Evolutionary conservation across 2,113 vertebrate species (phyloP).

Genomic region (Felis catus): DNA sequence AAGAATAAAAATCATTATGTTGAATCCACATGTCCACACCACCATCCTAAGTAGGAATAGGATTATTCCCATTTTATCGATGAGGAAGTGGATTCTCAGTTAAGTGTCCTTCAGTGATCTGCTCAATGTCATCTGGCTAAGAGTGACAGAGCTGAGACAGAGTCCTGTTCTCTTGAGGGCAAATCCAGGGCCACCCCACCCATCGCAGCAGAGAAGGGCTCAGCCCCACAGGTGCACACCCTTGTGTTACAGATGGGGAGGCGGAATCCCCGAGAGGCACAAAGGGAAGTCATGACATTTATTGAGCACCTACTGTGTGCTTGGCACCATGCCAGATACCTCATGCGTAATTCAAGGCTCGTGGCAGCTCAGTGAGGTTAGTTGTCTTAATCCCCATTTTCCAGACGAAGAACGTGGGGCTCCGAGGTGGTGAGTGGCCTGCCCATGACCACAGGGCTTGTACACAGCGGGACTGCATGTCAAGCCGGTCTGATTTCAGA

Average conservation of each 20-base stretch:
- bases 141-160: background rate
- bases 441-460: background rate
- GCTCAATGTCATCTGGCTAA: background rate
- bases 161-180: background rate
- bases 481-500: background rate
- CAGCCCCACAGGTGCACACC: rapidly evolving
- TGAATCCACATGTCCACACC: background rate
- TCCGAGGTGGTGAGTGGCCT: background rate
- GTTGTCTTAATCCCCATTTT: background rate
- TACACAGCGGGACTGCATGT: background rate
- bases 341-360: rapidly evolving
- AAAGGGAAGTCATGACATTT: background rate
- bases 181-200: background rate
- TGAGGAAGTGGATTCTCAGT: background rate
- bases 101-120: background rate
- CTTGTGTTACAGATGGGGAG: background rate
- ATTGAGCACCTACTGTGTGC: background rate
- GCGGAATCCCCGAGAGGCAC: background rate
- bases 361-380: background rate
- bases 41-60: background rate
- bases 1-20: background rate
- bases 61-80: background rate
- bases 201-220: background rate
- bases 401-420: background rate
- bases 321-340: background rate